Base-by-base conservation (phyloP, 1,140 invertebrate species). In the Triops cancriformis region DNA sequence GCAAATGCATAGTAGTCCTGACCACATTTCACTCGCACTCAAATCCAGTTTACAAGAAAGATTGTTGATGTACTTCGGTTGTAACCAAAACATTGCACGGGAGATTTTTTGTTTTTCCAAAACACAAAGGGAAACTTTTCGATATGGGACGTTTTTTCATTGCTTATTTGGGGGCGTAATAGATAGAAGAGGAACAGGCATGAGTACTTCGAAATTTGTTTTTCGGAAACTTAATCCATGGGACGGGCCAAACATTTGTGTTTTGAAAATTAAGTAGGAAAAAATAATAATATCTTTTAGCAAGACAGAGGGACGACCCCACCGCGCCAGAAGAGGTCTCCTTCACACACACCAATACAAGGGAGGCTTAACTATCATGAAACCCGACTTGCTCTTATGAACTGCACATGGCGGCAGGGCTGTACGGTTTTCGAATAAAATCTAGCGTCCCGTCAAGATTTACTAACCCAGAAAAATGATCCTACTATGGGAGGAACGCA, bases 1-100 rank as follows among this genome's bases (percentile, higher is more conserved):
- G 51, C 51, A 64, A 64, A 64, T 64, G 51, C 51, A 64, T 64
- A 64, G 51, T 64, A 64, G 51, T 64, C 51, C 51, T 64, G 51
- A 64, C 51, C 51, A 64, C 23, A 23, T 64, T 64, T n/a, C 51
- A 64, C 23, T 64, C 51, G 23, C 51, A 64, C 51, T 64, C 10
- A 23, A 64, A 64, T n/a, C 51, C 51, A 64, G 51, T 18, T 9
- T 64, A 64, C 51, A 18, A 64, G 51, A 64, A 64, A 64, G 51
- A 23, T 64, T 23, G 51, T 23, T 23, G 51, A 64, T 64, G 14
- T 64, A 64, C 51, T 64, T 64, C 51, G 18, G 18, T 18, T 64
- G 51, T n/a, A 23, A 64, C 51, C 51, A 64, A 23, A 64, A 64
- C 14, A 64, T n/a, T 37, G 31, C 31, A 37, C 31, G 31, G 31